Evolutionary conservation across 2,797 vertebrate genomes (phyloP).

Genomic region (Scleropages formosus): DNA sequence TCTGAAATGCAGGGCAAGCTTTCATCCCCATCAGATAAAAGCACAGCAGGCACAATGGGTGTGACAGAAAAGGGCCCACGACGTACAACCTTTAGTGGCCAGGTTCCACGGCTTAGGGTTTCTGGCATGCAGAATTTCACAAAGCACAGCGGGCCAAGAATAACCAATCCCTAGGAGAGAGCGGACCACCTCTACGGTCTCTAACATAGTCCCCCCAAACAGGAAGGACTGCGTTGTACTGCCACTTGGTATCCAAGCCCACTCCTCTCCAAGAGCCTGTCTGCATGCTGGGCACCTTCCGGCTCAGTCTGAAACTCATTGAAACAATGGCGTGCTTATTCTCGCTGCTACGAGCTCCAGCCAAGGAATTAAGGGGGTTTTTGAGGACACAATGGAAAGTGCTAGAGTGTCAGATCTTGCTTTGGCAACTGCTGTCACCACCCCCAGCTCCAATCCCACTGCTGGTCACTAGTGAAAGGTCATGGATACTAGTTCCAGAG

Average conservation of each 20-base stretch:
- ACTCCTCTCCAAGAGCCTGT: constrained; percentile 5
- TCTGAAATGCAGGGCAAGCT: constrained; percentile 31
- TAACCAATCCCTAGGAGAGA: neutral
- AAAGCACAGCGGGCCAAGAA: neutral
- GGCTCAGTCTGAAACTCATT: constrained; percentile 20
- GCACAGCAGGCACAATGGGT: constrained; percentile 33
- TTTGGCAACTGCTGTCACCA: constrained; percentile 27
- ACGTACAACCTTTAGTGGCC: constrained; percentile 31
- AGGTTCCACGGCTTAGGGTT: constrained; percentile 16
- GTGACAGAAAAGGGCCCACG: constrained; percentile 15
- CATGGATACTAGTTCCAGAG: neutral
- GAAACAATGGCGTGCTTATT: constrained; percentile 48
- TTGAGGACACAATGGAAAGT: constrained; percentile 28
- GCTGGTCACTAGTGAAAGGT: constrained; percentile 40
- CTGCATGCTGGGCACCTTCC: neutral
- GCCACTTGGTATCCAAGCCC: constrained; percentile 7
- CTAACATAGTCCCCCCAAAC: constrained; percentile 4
- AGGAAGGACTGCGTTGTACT: neutral
- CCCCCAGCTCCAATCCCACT: constrained; percentile 20
- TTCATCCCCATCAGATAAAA: constrained; percentile 59
- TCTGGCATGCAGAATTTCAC: no score
- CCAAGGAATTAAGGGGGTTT: constrained; percentile 36
- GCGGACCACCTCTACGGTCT: neutral
- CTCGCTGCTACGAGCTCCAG: constrained; percentile 30
- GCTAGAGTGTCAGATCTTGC: constrained; percentile 30